Evolutionary conservation across 2,888 invertebrate genomes (phyloP), one percentile per base, ranked within the genome.

Genomic region (Lepeophtheirus nordmannii): DNA sequence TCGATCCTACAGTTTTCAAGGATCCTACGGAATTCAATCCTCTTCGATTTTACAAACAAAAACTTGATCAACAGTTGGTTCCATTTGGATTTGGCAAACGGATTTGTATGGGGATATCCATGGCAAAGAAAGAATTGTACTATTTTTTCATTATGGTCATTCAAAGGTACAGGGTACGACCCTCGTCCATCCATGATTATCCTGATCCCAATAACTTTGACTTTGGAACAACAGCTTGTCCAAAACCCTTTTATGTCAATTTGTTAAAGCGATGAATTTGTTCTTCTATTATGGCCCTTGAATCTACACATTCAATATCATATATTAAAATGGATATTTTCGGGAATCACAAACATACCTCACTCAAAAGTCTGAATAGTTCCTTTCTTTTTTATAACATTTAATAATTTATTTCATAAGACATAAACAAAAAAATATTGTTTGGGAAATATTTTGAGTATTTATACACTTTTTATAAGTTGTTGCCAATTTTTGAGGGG

Each of bases 101-200:
- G 23, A 23, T 63, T 46, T 63, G 63, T 20, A 63, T 63, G 63
- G 63, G 63, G 1, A 53, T 46, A 53, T 56, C 63, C 1, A 22
- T 63, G 14, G 63, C 63, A 20, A 63, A 63, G 53, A 63, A 56
- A 30, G 63, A 63, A 17, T 22, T 63, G 9, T 63, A 46, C 56
- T 46, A 46, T 10, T 63, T 63, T 53, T 53, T 63, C 53, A 23
- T 53, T 23, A 20, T 20, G 22, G 12, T 53, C 12, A 12, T 63
- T 12, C 63, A 63, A 30, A 46, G 17, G 7, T 53, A 12, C 9
- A 63, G 9, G 10, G 10, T 63, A 37, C 1, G n/a, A 22, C 23
- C 56, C 1, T 22, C 30, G 9, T 17, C 20, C 8, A 17, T n/a
- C 10, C 63, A 23, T 30, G 17, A 56, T 10, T 53, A 37, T 5